Evolutionary conservation across 2,888 invertebrate species (phyloP).

Genomic region (Yponomeuta cagnagella): DNA sequence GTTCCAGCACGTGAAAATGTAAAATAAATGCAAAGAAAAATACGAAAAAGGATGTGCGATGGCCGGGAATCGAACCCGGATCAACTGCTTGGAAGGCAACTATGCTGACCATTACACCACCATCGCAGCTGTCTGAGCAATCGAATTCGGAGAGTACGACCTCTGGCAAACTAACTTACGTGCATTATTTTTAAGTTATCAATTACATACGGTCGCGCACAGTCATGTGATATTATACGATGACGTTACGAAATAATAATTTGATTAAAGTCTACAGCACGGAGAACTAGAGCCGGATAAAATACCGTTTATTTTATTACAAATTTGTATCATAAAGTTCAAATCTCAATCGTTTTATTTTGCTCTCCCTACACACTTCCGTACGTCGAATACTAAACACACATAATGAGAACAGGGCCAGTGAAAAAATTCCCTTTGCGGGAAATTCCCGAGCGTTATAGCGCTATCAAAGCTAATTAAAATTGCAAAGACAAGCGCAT

Average conservation of each 20-base stretch:
- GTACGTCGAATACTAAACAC: background rate
- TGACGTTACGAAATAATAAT: background rate
- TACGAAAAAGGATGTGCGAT: slow-evolving; percentile 53
- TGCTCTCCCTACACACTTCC: background rate
- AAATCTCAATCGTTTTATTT: background rate
- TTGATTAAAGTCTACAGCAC: background rate
- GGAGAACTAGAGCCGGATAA: background rate
- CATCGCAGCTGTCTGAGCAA: slow-evolving; percentile 32
- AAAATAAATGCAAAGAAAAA: background rate
- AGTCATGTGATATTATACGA: background rate
- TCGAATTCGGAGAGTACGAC: slow-evolving; percentile 24
- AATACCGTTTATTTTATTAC: background rate
- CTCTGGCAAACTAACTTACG: background rate
- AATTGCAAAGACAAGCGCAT: slow-evolving; percentile 58
- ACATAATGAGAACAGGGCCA: background rate
- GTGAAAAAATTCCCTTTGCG: background rate
- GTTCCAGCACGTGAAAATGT: too few relatives aligned
- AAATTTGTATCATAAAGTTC: background rate
- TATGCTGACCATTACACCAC: slow-evolving; percentile 74
- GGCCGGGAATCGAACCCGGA: slow-evolving; percentile 72
- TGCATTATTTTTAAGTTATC: background rate
- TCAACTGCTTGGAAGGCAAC: slow-evolving; percentile 74
- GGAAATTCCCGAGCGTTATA: slow-evolving; percentile 1
- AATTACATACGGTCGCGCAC: too few relatives aligned
- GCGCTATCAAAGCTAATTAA: slow-evolving; percentile 61